phyloP scores from a whole-genome alignment of 2,113 vertebrate species.

The Aldabrachelys gigantea region DNA sequence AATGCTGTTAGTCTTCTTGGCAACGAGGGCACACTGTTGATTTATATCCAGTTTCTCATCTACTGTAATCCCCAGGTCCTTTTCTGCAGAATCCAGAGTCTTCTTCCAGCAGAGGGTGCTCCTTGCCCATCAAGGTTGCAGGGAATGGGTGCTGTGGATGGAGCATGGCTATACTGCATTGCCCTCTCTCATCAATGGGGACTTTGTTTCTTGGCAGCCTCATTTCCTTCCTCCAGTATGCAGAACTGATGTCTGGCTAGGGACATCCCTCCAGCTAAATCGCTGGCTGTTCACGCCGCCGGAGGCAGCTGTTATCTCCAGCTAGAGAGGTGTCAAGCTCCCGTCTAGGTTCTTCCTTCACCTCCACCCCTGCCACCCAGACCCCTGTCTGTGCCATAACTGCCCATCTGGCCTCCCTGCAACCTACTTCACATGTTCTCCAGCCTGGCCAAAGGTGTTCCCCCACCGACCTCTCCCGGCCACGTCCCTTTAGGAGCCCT shows the following conservation, averaged over 20 bases:
- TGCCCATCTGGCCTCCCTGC: neutral
- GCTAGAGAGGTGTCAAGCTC: neutral
- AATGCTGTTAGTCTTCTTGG: too few species aligned
- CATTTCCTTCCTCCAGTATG: neutral
- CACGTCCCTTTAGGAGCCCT: too few species aligned
- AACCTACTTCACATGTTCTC: neutral
- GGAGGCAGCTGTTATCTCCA: neutral
- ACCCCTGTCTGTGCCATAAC: neutral
- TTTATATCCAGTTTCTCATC: too few species aligned
- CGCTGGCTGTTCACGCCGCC: neutral
- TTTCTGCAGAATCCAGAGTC: neutral
- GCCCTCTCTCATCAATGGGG: neutral
- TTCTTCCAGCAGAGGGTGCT: accelerated
- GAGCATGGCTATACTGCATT: neutral
- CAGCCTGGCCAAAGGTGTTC: neutral
- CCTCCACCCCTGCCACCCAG: neutral
- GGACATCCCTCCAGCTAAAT: too few species aligned
- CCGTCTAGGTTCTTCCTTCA: too few species aligned
- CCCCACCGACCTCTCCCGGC: neutral
- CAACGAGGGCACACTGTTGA: too few species aligned
- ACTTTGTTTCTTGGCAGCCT: neutral
- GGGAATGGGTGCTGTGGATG: neutral
- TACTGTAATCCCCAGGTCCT: too few species aligned
- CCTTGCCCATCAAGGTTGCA: neutral
- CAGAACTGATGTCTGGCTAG: neutral